Evolutionary conservation across 1,140 invertebrate species (phyloP), one percentile per base, ranked within the genome.

Genomic region (Palaemon carinicauda): DNA sequence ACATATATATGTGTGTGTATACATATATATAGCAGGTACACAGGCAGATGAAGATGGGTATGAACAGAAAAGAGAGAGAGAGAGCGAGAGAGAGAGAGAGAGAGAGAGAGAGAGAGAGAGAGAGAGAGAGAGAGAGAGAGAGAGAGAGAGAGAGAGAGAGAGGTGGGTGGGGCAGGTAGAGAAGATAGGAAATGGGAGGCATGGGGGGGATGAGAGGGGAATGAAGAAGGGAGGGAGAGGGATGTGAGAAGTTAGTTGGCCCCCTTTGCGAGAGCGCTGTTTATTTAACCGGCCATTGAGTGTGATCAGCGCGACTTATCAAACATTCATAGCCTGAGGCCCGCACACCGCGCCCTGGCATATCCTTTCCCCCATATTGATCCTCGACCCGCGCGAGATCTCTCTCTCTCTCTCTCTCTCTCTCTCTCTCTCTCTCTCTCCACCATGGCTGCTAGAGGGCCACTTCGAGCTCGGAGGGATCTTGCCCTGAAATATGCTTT

Each of bases 261-360:
- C 29, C 29, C 24, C 17, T 69, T 69, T 69, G 29, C 21, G 24
- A 24, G 29, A 69, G 65, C 10, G 65, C 29, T 85, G 82, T 85
- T 85, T 85, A 79, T 79, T 77, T 85, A 85, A 71, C 74, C 82
- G n/a, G 74, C 82, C 54, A 85, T 85, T 85, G 82, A 85, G 82
- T 65, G 82, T 79, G 82, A 85, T 85, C 82, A 85, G 82, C 74
- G 82, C 51, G 54, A 85, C 74, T 85, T 69, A 85, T 85, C 82
- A 78, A 85, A 85, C 75, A 85, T 85, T 85, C 82, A 85, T 79
- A 71, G 82, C 33, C 50, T 71, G 41, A 71, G 82, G 54, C 75
- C 75, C 74, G 19, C 21, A 54, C 33, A 33, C n/a, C 9, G n/a
- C 56, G 27, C 56, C 56, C n/a, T 7, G n/a, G 1, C 56, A 9